Conservation (phyloP, 2,797 vertebrate species). For the Syndactyla subalaris region DNA sequence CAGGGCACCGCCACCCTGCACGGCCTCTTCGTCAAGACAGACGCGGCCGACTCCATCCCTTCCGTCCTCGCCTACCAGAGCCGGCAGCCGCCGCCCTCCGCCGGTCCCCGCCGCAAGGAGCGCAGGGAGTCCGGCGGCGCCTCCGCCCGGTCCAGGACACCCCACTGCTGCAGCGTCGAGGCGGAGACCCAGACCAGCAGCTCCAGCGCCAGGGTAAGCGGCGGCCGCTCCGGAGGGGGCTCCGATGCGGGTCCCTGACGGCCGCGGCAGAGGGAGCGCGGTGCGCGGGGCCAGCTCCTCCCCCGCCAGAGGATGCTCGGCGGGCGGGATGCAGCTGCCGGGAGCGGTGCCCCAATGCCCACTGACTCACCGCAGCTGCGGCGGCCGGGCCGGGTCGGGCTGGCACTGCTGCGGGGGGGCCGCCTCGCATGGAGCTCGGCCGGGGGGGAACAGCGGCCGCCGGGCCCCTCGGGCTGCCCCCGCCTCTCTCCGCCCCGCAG, state of each 20-base stretch:
- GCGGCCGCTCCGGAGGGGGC: too few species aligned
- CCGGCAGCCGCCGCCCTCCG: slow-evolving; percentile 76
- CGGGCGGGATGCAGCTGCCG: not conserved
- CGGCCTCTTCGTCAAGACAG: slow-evolving; percentile 92
- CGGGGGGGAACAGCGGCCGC: not conserved
- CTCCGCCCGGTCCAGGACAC: slow-evolving; percentile 70
- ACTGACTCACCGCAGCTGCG: slow-evolving; percentile 6
- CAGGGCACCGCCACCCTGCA: slow-evolving; percentile 88
- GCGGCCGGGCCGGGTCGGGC: not conserved
- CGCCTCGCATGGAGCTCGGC: not conserved
- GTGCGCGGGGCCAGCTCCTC: not conserved
- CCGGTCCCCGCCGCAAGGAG: slow-evolving; percentile 64
- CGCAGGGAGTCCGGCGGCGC: slow-evolving; percentile 42
- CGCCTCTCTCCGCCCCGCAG: not conserved
- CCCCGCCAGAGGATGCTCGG: not conserved
- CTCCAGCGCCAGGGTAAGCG: slow-evolving; percentile 85
- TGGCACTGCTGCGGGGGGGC: not conserved
- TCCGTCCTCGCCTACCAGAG: slow-evolving; percentile 86
- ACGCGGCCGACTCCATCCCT: slow-evolving; percentile 89
- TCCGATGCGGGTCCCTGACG: not conserved
- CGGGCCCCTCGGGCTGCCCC: not conserved
- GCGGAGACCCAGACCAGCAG: slow-evolving; percentile 92
- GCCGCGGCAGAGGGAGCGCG: not conserved
- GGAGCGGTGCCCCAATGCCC: not conserved
- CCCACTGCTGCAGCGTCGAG: slow-evolving; percentile 83